Base-by-base conservation (phyloP, 2,113 vertebrate genomes). In the Bostrychus sinensis region DNA sequence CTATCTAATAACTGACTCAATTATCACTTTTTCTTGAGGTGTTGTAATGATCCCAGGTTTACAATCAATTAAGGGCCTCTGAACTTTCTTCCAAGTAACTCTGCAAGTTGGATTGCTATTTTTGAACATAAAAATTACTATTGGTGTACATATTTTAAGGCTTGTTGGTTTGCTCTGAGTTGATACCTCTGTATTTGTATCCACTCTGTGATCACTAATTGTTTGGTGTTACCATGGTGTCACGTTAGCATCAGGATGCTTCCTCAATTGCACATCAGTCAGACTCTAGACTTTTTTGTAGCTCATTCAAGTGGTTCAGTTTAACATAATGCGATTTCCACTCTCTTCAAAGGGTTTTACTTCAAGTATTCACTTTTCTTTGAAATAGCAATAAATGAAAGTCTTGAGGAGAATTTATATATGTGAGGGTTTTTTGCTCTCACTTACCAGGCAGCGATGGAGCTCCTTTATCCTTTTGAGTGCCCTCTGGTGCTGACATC, bases 221-320 rank as follows among this genome's bases (percentile, higher is more conserved):
- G 63, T 75, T 82, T 70, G 45, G 41, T 69, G 74, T 86, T 72
- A 32, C 74, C 59, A 79, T 70, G 58, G 71, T 58, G 14, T 78
- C 60, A 53, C 62, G 16, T 56, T 70, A 61, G 56, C 73, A 67
- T 81, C 73, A 61, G 53, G 62, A 56, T 4, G 20, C 64, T 70
- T 73, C 60, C 58, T 65, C 37, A 67, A 64, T 61, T 66, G 3
- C 23, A 20, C 36, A 54, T 66, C 6, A 54, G 3, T 76, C 55
- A 66, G 28, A 14, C n/a, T 16, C 22, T 28, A 46, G 9, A 10
- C 2, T 22, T 36, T 28, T 20, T 54, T 57, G 12, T 23, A 45
- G 28, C 36, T 7, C 46, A 50, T 72, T 37, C 41, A 19, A 63
- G 26, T 62, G 58, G 19, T 57, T 68, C 11, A 4, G 22, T 28